phyloP scores from a whole-genome alignment of 2,888 invertebrate genomes.

The Yponomeuta malinellus region DNA sequence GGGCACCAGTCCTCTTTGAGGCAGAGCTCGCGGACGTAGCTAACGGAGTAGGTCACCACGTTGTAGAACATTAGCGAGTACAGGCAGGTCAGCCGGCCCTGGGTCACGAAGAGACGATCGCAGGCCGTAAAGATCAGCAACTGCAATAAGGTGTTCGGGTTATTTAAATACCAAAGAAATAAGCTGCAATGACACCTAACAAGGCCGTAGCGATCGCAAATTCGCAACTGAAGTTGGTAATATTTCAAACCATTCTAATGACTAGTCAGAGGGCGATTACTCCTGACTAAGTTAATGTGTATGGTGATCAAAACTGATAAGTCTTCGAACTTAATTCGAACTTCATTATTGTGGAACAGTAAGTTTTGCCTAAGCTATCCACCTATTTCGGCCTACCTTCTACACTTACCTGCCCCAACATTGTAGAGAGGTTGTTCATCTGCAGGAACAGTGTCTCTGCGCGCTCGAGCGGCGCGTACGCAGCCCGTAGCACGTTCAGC shows the following conservation, averaged over 20 bases:
- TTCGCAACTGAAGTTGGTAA: too few species aligned
- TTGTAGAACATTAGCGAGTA: constrained; percentile 90
- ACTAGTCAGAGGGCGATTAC: too few species aligned
- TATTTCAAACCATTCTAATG: too few species aligned
- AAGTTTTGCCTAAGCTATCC: too few species aligned
- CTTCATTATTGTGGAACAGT: too few species aligned
- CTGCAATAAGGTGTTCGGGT: constrained; percentile 42
- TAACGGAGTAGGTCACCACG: constrained; percentile 85
- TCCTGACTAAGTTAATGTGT: too few species aligned
- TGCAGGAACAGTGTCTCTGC: constrained; percentile 80
- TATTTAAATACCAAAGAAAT: not conserved
- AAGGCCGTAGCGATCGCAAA: too few species aligned
- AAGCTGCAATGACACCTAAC: too few species aligned
- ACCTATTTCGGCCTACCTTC: not conserved
- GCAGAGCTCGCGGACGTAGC: constrained; percentile 83
- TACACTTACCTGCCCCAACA: constrained; percentile 78
- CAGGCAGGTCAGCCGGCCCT: constrained; percentile 79
- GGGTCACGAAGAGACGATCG: constrained; percentile 78
- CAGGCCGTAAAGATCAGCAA: constrained; percentile 84
- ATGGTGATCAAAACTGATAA: too few species aligned
- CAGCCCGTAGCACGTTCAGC: constrained; percentile 44
- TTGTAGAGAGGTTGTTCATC: constrained; percentile 81
- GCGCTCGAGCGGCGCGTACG: constrained; percentile 79
- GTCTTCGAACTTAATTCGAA: too few species aligned
- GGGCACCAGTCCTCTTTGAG: constrained; percentile 87